These are phyloP conservation scores for Mayetiola destructor DNA, from an alignment of 2,888 invertebrate genomes.

Conservation along the genomic window DNA sequence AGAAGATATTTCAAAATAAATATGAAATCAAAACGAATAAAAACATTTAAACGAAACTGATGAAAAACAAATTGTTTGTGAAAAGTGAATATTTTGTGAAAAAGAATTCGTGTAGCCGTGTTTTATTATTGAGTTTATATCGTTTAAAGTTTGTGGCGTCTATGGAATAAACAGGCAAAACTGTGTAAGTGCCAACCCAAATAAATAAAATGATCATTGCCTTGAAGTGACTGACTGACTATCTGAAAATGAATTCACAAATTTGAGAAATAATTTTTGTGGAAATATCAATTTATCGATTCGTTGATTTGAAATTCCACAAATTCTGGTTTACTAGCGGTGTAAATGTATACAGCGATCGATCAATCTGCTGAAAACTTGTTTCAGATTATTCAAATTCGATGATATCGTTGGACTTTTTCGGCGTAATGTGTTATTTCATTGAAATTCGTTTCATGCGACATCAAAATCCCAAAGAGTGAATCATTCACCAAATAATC, in stretches of 20 bases:
- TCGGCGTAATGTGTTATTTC: no score
- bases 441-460: neutral
- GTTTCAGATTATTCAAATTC: neutral
- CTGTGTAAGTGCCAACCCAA: constrained; percentile 2
- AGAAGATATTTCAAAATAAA: no score
- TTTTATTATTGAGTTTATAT: neutral
- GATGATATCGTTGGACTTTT: no score
- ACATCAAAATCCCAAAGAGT: neutral
- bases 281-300: neutral
- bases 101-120: no score
- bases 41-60: neutral
- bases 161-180: neutral
- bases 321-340: neutral
- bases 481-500: neutral
- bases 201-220: neutral
- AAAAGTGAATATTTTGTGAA: neutral
- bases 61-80: neutral
- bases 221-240: neutral
- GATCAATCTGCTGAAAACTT: neutral
- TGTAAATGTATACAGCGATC: neutral
- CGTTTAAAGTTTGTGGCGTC: neutral
- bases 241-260: neutral
- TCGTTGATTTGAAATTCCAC: neutral
- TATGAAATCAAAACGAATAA: no score
- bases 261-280: neutral